These are phyloP conservation scores for Gopherus evgoodei DNA, from an alignment of 2,113 vertebrate genomes.

Conservation along the genomic window DNA sequence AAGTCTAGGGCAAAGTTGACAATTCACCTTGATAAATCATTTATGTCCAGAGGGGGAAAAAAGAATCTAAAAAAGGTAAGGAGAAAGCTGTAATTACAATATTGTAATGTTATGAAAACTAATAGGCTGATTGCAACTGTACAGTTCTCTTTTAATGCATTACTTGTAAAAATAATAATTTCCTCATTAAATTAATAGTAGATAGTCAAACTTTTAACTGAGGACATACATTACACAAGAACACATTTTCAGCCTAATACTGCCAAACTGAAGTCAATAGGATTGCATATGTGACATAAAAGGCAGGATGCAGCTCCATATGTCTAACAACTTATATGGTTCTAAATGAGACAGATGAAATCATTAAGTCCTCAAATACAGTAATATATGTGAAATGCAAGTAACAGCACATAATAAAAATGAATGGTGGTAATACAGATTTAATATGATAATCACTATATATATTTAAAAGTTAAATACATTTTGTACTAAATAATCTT, in stretches of 20 bases:
- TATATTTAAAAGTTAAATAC: not conserved
- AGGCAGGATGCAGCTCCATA: not conserved
- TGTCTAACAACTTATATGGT: not conserved
- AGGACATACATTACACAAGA: slow-evolving; percentile 30
- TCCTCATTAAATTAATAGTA: not conserved
- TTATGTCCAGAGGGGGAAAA: not conserved
- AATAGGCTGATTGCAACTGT: not conserved
- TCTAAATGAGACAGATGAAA: not conserved
- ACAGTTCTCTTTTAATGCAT: not conserved
- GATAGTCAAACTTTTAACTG: not conserved
- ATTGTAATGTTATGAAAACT: not conserved
- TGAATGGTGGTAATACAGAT: not conserved
- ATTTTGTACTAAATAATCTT: not conserved
- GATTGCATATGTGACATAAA: not conserved
- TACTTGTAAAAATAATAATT: not conserved
- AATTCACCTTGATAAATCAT: not conserved
- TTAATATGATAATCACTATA: not conserved
- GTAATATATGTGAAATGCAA: not conserved
- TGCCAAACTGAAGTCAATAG: slow-evolving; percentile 23
- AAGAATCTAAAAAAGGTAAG: not conserved
- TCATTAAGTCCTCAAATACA: not conserved
- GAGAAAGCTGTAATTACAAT: not conserved
- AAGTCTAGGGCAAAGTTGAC: not conserved
- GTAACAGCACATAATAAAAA: accelerated
- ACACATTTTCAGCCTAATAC: not conserved